Conservation (phyloP, 2,113 vertebrate species). For the Phaetusa simplex region DNA sequence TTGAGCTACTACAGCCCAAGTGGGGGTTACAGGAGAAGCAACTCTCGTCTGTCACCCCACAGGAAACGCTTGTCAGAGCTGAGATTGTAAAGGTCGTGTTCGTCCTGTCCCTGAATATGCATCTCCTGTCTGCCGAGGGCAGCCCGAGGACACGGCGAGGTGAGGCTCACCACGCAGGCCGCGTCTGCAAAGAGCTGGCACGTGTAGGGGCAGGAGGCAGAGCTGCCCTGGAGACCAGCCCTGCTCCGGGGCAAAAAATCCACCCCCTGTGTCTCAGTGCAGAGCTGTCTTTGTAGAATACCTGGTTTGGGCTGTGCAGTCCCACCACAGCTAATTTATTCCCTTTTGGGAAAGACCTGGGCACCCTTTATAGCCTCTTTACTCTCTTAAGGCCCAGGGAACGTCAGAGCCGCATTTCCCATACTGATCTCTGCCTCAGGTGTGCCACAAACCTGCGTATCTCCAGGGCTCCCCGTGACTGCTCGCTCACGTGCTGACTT, state of each 20-base stretch:
- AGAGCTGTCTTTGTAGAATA: background rate
- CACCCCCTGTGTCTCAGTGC: fast-evolving
- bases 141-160: background rate
- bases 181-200: background rate
- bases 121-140: background rate
- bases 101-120: background rate
- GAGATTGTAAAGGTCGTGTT: background rate
- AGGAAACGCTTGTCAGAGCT: background rate
- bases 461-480: background rate
- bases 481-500: background rate
- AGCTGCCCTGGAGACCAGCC: background rate
- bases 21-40: background rate
- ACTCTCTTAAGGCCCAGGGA: background rate
- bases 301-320: background rate
- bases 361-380: background rate
- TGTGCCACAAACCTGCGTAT: background rate
- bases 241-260: background rate
- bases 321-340: background rate
- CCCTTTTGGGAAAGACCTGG: background rate
- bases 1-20: background rate
- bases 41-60: background rate
- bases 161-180: background rate
- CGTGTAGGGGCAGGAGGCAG: background rate
- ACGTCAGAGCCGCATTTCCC: background rate
- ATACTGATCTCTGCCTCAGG: background rate